A percentile compares a stretch with the other conserved stretches of the same genome.
Evolutionary conservation across 2,113 vertebrate species (phyloP).

Genomic region (Caranx ignobilis): DNA sequence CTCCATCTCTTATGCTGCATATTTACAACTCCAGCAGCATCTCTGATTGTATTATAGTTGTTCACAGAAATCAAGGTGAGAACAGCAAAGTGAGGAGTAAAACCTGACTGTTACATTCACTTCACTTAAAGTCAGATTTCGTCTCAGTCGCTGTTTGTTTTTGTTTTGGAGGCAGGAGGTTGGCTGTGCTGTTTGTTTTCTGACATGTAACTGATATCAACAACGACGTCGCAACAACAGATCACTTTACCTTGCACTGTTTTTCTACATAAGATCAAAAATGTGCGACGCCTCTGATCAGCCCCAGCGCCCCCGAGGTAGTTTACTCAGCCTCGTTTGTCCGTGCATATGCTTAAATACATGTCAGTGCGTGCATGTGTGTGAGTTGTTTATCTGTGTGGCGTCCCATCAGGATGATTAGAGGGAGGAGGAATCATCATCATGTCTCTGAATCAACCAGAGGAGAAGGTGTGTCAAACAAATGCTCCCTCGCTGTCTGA

Average conservation of each 20-base stretch:
- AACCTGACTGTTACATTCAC: constrained; percentile 26
- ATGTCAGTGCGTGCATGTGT: constrained; percentile 19
- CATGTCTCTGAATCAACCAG: constrained; percentile 49
- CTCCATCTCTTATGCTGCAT: constrained; percentile 20
- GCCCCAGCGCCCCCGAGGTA: constrained; percentile 5
- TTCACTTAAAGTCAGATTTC: constrained; percentile 8
- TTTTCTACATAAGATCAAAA: constrained; percentile 15
- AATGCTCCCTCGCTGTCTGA: neutral
- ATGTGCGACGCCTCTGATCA: constrained; percentile 52
- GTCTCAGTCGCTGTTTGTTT: constrained; percentile 30
- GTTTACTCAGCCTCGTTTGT: constrained; percentile 36
- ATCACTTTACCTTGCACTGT: constrained; percentile 41
- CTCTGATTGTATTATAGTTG: constrained; percentile 10
- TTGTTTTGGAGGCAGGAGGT: constrained; percentile 2
- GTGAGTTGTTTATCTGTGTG: constrained; percentile 42
- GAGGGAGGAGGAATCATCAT: constrained; percentile 21
- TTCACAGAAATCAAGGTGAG: constrained; percentile 37
- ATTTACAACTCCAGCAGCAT: constrained; percentile 27
- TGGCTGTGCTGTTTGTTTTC: neutral
- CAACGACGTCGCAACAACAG: constrained; percentile 35
- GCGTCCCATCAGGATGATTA: constrained; percentile 49
- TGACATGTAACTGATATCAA: constrained; percentile 65
- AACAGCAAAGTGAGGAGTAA: constrained; percentile 22
- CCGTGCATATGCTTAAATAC: constrained; percentile 35
- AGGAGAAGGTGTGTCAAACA: constrained; percentile 35